A percentile compares a stretch with the other conserved stretches of the same genome.
Evolutionary conservation across 2,888 invertebrate species (phyloP).

Genomic region (Fissipunctia ypsillon): DNA sequence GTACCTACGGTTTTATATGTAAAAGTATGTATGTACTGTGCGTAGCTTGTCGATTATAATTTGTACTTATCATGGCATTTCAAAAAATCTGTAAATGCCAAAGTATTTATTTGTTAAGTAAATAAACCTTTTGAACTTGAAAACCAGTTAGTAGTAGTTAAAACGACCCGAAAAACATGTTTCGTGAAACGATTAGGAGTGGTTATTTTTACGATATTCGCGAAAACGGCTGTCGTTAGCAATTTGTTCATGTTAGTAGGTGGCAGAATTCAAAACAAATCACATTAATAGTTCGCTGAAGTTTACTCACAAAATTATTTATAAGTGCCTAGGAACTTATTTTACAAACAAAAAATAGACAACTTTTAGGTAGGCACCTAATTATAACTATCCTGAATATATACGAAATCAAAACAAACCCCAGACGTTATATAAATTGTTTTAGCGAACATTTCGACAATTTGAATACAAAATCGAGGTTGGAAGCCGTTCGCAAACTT

Average conservation of each 20-base stretch:
- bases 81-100: neutral
- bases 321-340: conserved; percentile 9
- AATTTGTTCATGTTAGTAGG: conserved; percentile 35
- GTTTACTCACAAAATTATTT: conserved; percentile 30
- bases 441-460: conserved; percentile 67
- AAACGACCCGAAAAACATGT: neutral
- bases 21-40: neutral
- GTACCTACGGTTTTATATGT: neutral
- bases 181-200: conserved; percentile 19
- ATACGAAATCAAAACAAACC: conserved; percentile 57
- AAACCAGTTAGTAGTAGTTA: neutral
- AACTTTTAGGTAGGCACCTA: neutral
- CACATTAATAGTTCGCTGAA: conserved; percentile 23
- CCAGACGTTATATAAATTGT: conserved; percentile 47
- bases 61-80: neutral
- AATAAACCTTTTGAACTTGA: neutral
- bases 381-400: conserved; percentile 41
- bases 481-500: conserved; percentile 71
- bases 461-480: conserved; percentile 83
- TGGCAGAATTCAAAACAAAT: conserved; percentile 44
- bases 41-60: neutral
- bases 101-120: neutral
- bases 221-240: conserved; percentile 42
- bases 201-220: conserved; percentile 34
- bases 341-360: conserved; percentile 14